Evolutionary conservation across 2,113 vertebrate species (phyloP).

Genomic region (Nothobranchius furzeri): DNA sequence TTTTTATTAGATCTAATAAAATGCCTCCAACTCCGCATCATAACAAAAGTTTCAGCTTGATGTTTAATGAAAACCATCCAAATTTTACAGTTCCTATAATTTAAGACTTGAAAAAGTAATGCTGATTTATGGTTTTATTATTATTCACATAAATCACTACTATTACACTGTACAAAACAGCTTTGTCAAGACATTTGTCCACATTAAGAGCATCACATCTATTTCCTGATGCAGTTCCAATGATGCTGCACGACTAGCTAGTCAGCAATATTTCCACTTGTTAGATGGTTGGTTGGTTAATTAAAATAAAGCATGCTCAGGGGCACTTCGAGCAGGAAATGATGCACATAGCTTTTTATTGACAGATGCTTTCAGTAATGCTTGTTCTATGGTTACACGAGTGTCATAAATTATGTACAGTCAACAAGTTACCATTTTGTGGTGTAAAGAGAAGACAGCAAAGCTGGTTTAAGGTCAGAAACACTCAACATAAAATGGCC

Average conservation of each 20-base stretch:
- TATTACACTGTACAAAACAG: slow-evolving; percentile 24
- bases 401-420: background rate
- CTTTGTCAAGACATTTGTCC: slow-evolving; percentile 34
- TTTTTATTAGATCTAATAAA: no score
- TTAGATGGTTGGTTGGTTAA: slow-evolving; percentile 20
- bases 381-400: slow-evolving; percentile 4
- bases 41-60: no score
- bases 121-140: slow-evolving; percentile 13
- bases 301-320: slow-evolving; percentile 21
- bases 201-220: slow-evolving; percentile 11
- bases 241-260: slow-evolving; percentile 22
- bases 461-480: background rate
- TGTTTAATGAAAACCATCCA: background rate
- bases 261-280: slow-evolving; percentile 37
- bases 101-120: background rate
- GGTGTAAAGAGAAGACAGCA: background rate
- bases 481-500: background rate
- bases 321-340: background rate
- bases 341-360: slow-evolving; percentile 16
- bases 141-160: slow-evolving; percentile 28
- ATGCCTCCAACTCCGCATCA: no score
- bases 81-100: background rate
- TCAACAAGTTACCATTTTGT: background rate
- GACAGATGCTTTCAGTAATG: slow-evolving; percentile 15
- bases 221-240: slow-evolving; percentile 24